phyloP scores from a whole-genome alignment of 2,888 invertebrate species.

The Lasioglossum malachurum region DNA sequence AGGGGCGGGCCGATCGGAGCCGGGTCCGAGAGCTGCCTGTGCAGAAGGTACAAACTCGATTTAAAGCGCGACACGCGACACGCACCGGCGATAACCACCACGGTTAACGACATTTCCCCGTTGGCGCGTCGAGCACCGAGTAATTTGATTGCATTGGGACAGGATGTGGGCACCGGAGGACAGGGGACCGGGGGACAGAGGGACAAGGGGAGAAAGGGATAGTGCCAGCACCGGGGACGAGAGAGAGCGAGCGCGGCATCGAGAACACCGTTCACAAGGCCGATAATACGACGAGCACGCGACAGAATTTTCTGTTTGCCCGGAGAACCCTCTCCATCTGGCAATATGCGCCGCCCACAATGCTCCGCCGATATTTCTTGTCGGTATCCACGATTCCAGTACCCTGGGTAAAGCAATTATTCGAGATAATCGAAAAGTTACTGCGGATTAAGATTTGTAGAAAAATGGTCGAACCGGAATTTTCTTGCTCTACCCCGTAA shows the following conservation, averaged over 20 bases:
- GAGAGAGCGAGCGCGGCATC: constrained; percentile 9
- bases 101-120: constrained; percentile 83
- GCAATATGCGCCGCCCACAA: not conserved
- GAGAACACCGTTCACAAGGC: constrained; percentile 49
- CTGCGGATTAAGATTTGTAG: not conserved
- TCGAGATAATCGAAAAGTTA: not conserved
- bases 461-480: not conserved
- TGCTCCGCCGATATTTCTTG: not conserved
- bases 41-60: constrained; percentile 81
- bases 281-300: constrained; percentile 57
- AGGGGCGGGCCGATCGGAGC: constrained; percentile 28
- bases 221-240: constrained; percentile 28
- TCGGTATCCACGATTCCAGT: not conserved
- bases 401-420: not conserved
- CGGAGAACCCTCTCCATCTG: constrained; percentile 7
- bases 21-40: constrained; percentile 9
- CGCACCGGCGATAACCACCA: constrained; percentile 81
- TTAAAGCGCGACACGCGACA: constrained; percentile 81
- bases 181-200: not conserved
- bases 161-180: constrained; percentile 64
- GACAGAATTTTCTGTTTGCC: constrained; percentile 62
- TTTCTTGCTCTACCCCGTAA: not conserved
- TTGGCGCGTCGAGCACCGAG: constrained; percentile 81
- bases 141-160: constrained; percentile 80
- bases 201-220: constrained; percentile 7